Percentiles rank a stretch among this genome's conserved stretches.
phyloP scores from a whole-genome alignment of 2,797 vertebrate species.

The Microctenopoma steveboyesi region DNA sequence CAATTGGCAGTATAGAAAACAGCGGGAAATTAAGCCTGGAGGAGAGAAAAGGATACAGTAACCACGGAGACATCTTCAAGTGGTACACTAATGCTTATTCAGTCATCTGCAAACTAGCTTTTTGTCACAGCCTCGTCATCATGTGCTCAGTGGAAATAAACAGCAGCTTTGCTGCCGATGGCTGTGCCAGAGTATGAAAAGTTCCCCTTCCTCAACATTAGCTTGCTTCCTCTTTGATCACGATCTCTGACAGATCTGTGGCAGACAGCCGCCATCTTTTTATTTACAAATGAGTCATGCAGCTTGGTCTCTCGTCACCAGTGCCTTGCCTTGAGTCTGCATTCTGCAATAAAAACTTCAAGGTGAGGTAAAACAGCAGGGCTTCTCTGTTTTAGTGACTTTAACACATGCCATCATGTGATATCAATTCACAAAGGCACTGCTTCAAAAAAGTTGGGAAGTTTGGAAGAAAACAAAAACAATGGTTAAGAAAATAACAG shows the following conservation, averaged over 20 bases:
- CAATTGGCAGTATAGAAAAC: conserved; percentile 33
- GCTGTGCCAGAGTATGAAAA: conserved; percentile 44
- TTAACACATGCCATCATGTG: conserved; percentile 16
- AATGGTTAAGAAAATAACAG: neutral
- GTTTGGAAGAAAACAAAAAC: conserved; percentile 9
- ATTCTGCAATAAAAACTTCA: conserved; percentile 38
- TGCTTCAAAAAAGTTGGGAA: neutral
- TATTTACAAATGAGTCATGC: conserved; percentile 70
- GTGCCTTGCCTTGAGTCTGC: conserved; percentile 48
- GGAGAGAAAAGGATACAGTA: conserved; percentile 40
- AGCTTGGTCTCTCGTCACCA: conserved; percentile 45
- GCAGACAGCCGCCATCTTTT: conserved; percentile 68
- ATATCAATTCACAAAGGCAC: conserved; percentile 12
- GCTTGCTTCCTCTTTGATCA: conserved; percentile 66
- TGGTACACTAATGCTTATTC: conserved; percentile 49
- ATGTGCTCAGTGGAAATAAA: conserved; percentile 55
- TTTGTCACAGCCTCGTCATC: conserved; percentile 53
- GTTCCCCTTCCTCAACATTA: conserved; percentile 60
- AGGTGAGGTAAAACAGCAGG: conserved; percentile 23
- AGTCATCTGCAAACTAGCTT: conserved; percentile 46
- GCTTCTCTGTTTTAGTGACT: conserved; percentile 32
- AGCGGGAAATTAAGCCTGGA: conserved; percentile 41
- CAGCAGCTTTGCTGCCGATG: conserved; percentile 44
- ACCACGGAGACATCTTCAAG: conserved; percentile 44
- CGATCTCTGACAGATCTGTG: conserved; percentile 60